Evolutionary conservation across 2,797 vertebrate genomes (phyloP), one percentile per base, ranked within the genome.

Genomic region (Sebastiscus tertius): DNA sequence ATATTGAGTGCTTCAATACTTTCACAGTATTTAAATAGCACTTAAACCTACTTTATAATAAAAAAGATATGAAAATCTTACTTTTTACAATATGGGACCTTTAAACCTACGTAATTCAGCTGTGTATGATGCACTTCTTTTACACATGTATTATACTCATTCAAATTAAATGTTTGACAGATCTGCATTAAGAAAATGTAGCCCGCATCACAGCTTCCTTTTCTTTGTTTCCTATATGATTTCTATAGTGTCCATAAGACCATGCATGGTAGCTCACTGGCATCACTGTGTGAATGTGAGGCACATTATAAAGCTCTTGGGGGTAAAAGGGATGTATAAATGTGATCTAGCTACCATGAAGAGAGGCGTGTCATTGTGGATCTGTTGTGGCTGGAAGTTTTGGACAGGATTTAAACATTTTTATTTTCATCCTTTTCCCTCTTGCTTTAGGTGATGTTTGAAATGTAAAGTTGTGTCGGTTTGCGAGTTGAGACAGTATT

Each of bases 351-450:
- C 42, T 69, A 69, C 22, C 46, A 39, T 54, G 58, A 69, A 33
- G 60, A 49, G 42, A 49, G 42, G 42, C 24, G 3, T 46, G 62
- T 42, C 54, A 24, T 18, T 4, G n/a, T 65, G 49, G 52, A 39
- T 49, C 42, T 49, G 42, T 49, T 49, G 18, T 49, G 42, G 42
- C 42, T 49, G 42, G 42, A 49, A 20, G 42, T 46, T 46, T 46
- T 46, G 42, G 42, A 46, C 16, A 46, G 42, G 16, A 49, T 49
- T 49, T 27, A 64, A 64, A 55, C 26, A 55, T 66, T 58, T 63
- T 65, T 36, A 66, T 46, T 58, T 66, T 66, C 36, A 46, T 42
- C 63, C 27, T 26, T 75, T 16, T 54, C 36, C 54, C 62, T 58
- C 34, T 13, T 42, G 52, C 52, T 39, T 52, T 42, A 18, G 22